Percentiles rank a stretch among this genome's conserved stretches.
phyloP scores from a whole-genome alignment of 2,888 invertebrate genomes.

The Sphinx pinastri region DNA sequence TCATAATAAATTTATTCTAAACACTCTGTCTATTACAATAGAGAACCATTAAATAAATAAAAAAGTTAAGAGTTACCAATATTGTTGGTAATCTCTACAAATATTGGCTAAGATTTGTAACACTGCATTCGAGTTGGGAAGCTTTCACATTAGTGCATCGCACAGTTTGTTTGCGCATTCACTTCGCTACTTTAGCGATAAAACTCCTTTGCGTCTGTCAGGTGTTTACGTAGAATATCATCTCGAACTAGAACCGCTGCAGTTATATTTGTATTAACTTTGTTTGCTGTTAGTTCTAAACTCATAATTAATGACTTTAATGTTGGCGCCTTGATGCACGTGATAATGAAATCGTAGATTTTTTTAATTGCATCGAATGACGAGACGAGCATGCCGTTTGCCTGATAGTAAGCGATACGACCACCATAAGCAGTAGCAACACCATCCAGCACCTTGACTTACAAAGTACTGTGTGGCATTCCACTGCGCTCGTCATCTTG shows the following conservation, averaged over 20 bases:
- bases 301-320: constrained; percentile 19
- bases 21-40: no score
- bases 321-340: background rate
- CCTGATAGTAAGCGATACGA: no score
- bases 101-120: constrained; percentile 19
- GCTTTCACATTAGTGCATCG: constrained; percentile 26
- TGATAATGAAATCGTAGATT: background rate
- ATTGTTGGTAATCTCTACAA: background rate
- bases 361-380: no score
- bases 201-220: constrained; percentile 66
- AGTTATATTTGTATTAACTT: constrained; percentile 25
- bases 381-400: no score
- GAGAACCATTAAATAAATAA: no score
- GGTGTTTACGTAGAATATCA: constrained; percentile 70
- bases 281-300: constrained; percentile 28
- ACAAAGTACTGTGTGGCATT: no score
- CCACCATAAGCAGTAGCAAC: no score
- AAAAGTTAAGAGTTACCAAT: background rate
- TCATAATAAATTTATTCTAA: no score
- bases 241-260: constrained; percentile 46
- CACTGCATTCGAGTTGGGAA: constrained; percentile 4
- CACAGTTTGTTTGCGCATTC: constrained; percentile 49
- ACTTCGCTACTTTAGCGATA: constrained; percentile 59
- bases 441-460: no score
- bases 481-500: no score